Base-by-base conservation (phyloP, 2,888 invertebrate genomes). In the Caenorhabditis wallacei region DNA sequence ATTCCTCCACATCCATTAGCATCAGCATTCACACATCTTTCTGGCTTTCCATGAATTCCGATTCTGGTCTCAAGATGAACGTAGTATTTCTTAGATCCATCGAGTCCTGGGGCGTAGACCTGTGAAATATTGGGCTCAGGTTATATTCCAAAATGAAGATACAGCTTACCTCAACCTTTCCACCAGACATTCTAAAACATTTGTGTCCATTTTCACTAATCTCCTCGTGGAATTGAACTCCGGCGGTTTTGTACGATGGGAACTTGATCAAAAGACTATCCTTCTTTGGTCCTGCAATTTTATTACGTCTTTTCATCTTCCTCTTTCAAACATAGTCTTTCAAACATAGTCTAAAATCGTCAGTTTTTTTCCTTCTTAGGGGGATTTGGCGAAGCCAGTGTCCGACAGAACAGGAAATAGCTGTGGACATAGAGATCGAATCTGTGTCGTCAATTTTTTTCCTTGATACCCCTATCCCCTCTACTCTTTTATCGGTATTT, bases 41-140 rank as follows among this genome's bases (percentile, higher is more conserved):
- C 91, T 30, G 91, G 91, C 79, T 91, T 91, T 64, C 91, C 91
- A 75, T 91, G 89, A 53, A 91, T 91, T 53, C 91, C 91, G 46
- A 91, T 91, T 72, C 91, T 87, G 8, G 91, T 91, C 83, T 91
- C 91, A 68, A 91, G 76, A 61, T 91, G 91, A 8, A 91, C 91
- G 76, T 90, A 91, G 82, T 91, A 91, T 63, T 87, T 88, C 80
- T 91, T 91, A n/a, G 82, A 82, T 1, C 90, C 90, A 54, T 84
- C 81, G 46, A 91, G 86, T 59, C 87, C 87, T 46, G 75, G 80
- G 2, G 76, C 80, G n/a, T 61, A 76, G 1, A 82, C 81, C 84
- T 80, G 26, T 40, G 79, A 18, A 13, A 13, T 11, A 22, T 53
- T 20, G 1, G 30, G 26, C 8, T 59, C 16, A 8, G 8, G 18